Conservation (phyloP, 1,140 invertebrate genomes). For the Rhagoletis pomonella region DNA sequence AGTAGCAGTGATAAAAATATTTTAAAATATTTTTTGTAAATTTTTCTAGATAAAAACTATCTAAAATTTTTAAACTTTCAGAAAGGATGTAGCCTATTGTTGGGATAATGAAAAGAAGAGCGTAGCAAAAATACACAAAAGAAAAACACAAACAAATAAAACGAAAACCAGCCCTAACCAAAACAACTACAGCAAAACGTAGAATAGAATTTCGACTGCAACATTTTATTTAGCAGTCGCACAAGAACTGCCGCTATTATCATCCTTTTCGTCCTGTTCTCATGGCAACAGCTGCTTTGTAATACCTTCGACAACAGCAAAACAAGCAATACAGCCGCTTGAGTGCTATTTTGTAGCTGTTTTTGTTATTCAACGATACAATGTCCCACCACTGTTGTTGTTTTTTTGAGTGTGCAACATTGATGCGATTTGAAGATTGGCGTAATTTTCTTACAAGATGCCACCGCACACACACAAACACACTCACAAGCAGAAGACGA, state of each 20-base stretch:
- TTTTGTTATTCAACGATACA: background rate
- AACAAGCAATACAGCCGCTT: background rate
- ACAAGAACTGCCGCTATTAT: background rate
- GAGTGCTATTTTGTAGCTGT: background rate
- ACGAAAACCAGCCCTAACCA: too few species aligned
- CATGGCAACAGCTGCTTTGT: constrained; percentile 23
- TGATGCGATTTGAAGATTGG: constrained; percentile 43
- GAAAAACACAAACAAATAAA: too few species aligned
- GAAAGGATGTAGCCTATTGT: too few species aligned
- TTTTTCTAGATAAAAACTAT: too few species aligned
- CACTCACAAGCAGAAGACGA: background rate
- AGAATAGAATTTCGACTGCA: background rate
- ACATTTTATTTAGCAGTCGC: background rate
- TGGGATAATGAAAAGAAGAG: too few species aligned
- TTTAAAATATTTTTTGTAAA: too few species aligned
- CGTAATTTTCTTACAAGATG: constrained; percentile 40
- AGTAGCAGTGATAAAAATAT: background rate
- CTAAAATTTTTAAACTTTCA: too few species aligned
- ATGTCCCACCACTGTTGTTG: background rate
- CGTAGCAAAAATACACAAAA: too few species aligned
- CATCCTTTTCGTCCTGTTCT: background rate
- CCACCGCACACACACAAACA: background rate
- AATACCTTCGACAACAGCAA: background rate
- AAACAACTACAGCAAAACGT: background rate
- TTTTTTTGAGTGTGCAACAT: constrained; percentile 13